Percentiles rank a stretch among this genome's conserved stretches.
These are phyloP conservation scores for Eulimnadia texana DNA, from an alignment of 1,140 invertebrate species.

Conservation along the genomic window DNA sequence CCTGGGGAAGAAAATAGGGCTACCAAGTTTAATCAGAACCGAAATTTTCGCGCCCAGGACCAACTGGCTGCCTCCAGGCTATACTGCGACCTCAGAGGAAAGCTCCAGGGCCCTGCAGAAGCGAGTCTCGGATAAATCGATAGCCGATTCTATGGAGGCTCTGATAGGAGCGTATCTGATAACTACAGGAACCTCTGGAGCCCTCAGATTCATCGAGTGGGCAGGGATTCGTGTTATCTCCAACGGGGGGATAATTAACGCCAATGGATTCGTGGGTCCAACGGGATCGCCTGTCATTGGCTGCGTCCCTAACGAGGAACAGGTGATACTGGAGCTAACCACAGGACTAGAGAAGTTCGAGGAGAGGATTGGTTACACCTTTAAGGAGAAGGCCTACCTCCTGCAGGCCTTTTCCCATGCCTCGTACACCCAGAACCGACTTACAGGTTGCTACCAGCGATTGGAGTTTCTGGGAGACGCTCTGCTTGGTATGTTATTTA, in stretches of 20 bases:
- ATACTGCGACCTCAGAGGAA: conserved; percentile 84
- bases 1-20: conserved; percentile 69
- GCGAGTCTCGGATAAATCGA: conserved; percentile 95
- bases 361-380: conserved; percentile 64
- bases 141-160: conserved; percentile 97
- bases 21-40: conserved; percentile 92
- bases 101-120: conserved; percentile 92
- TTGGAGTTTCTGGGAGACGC: conserved; percentile 97
- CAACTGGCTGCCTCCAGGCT: conserved; percentile 96
- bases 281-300: conserved; percentile 20
- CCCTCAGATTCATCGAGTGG: conserved; percentile 95
- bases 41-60: conserved; percentile 98
- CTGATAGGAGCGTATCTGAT: conserved; percentile 93
- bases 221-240: conserved; percentile 78
- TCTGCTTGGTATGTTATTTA: conserved; percentile 49
- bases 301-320: conserved; percentile 44
- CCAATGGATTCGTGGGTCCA: conserved; percentile 15
- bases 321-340: conserved; percentile 44
- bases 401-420: conserved; percentile 94
- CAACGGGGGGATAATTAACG: conserved; percentile 22
- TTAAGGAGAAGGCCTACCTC: conserved; percentile 69
- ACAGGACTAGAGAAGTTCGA: conserved; percentile 78
- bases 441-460: conserved; percentile 94
- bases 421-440: conserved; percentile 80
- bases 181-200: conserved; percentile 81